Percentiles rank a stretch among this genome's conserved stretches.
These are phyloP conservation scores for Trypoxylon attenuatum DNA, from an alignment of 2,888 invertebrate genomes.

Conservation along the genomic window DNA sequence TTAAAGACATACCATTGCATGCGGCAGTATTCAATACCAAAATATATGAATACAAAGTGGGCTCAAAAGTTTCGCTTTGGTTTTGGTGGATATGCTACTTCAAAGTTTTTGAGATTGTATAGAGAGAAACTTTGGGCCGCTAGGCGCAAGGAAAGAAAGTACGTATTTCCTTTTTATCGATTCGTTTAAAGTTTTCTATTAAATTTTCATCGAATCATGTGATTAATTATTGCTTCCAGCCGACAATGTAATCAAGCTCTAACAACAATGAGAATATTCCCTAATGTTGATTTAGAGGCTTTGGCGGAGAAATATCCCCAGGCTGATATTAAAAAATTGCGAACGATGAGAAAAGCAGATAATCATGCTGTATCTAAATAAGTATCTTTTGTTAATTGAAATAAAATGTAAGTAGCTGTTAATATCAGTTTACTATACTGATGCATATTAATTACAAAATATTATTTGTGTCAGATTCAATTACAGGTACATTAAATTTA, in stretches of 20 bases:
- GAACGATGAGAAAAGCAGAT: constrained; percentile 77
- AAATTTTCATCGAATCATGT: constrained; percentile 1
- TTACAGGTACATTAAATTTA: no score
- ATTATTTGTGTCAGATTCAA: no score
- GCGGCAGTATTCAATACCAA: constrained; percentile 81
- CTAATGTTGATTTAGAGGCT: constrained; percentile 83
- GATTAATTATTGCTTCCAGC: constrained; percentile 60
- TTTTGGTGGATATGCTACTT: constrained; percentile 79
- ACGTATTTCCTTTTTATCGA: constrained; percentile 50
- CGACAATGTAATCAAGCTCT: constrained; percentile 61
- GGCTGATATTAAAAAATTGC: constrained; percentile 83
- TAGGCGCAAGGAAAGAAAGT: constrained; percentile 78
- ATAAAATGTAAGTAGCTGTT: not conserved
- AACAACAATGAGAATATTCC: constrained; percentile 81
- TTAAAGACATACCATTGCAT: constrained; percentile 70
- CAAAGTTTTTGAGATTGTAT: constrained; percentile 79
- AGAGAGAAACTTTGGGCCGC: constrained; percentile 80
- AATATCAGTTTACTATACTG: no score
- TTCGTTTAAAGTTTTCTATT: not conserved
- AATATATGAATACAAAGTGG: constrained; percentile 82
- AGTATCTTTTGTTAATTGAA: constrained; percentile 1
- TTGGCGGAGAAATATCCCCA: constrained; percentile 84
- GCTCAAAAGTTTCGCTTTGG: constrained; percentile 77
- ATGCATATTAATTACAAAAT: no score
- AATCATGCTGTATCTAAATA: constrained; percentile 79